Conservation (phyloP, 2,113 vertebrate species). For the Phalacrocorax aristotelis region DNA sequence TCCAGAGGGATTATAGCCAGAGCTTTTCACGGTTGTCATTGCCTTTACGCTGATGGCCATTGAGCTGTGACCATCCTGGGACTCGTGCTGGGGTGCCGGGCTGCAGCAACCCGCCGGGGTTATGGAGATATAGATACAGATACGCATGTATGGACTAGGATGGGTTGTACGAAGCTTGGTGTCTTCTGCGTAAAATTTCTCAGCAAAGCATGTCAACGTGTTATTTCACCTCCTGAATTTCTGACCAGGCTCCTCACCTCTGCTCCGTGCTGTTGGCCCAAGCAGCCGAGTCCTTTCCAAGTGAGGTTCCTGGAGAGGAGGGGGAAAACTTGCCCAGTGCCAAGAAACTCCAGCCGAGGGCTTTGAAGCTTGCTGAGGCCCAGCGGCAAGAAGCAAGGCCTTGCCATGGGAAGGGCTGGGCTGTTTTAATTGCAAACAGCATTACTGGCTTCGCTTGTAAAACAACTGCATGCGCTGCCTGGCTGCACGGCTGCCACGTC, state of each 20-base stretch:
- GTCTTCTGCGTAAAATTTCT: background rate
- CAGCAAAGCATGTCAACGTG: accelerated
- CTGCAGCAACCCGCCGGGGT: accelerated
- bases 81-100: accelerated
- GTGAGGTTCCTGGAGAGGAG: background rate
- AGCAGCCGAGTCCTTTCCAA: background rate
- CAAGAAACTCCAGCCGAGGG: background rate
- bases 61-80: accelerated
- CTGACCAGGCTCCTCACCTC: background rate
- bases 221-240: background rate
- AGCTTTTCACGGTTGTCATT: accelerated
- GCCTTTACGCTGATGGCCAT: accelerated
- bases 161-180: background rate
- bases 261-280: accelerated
- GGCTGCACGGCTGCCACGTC: accelerated
- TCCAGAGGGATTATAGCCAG: background rate
- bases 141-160: background rate
- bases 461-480: background rate
- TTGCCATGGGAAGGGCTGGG: background rate
- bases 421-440: background rate
- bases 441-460: background rate
- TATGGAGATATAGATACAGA: accelerated
- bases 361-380: background rate
- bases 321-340: background rate
- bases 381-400: background rate